Evolutionary conservation across 2,888 invertebrate species (phyloP).

Genomic region (Philonicus albiceps): DNA sequence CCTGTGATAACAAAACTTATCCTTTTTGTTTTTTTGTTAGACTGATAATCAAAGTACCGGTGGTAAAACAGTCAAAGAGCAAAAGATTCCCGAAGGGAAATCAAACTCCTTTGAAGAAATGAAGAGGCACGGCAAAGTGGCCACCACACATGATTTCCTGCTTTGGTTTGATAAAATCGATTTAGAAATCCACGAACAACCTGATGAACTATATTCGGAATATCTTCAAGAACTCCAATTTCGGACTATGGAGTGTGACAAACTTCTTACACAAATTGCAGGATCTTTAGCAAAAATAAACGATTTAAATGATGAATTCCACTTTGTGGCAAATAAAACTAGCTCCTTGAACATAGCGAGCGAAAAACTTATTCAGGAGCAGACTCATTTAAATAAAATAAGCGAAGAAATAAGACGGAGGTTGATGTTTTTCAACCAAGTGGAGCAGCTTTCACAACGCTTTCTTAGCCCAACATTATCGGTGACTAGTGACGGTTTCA

Average conservation of each 20-base stretch:
- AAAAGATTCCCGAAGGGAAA: neutral
- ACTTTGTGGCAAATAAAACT: slow-evolving; percentile 89
- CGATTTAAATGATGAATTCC: slow-evolving; percentile 79
- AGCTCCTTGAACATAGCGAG: slow-evolving; percentile 90
- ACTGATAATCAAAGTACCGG: neutral
- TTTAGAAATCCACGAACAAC: slow-evolving; percentile 73
- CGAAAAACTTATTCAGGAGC: slow-evolving; percentile 89
- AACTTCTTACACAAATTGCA: slow-evolving; percentile 73
- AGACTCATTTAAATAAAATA: slow-evolving; percentile 80
- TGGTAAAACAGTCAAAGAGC: neutral
- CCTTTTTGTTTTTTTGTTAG: neutral
- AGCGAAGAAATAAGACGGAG: slow-evolving; percentile 82
- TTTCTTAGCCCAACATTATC: slow-evolving; percentile 81
- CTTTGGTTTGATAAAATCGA: slow-evolving; percentile 79
- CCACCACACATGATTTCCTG: slow-evolving; percentile 73
- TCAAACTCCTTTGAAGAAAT: neutral
- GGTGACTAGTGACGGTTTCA: slow-evolving; percentile 84
- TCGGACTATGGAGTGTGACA: slow-evolving; percentile 73
- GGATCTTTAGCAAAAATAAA: slow-evolving; percentile 75
- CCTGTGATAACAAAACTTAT: neutral
- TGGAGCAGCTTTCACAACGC: slow-evolving; percentile 81
- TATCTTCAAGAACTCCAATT: slow-evolving; percentile 77
- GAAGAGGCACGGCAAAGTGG: slow-evolving; percentile 50
- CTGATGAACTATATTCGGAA: slow-evolving; percentile 73
- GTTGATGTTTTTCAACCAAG: slow-evolving; percentile 85